Conservation (phyloP, 2,888 invertebrate species). For the Synanthedon andrenaeformis region DNA sequence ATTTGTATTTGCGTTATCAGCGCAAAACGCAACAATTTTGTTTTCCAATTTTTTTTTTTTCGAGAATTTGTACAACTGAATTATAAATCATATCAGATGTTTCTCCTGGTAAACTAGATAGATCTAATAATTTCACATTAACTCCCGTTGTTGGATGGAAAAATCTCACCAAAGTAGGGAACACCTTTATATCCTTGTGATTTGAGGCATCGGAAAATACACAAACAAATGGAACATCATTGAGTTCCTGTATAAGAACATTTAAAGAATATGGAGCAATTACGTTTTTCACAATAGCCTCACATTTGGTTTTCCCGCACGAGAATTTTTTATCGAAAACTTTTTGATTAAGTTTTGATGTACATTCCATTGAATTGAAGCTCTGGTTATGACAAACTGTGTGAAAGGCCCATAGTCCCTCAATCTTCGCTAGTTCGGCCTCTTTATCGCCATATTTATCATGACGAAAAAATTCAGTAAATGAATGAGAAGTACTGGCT, state of each 20-base stretch:
- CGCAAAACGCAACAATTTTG: constrained; percentile 18
- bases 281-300: constrained; percentile 20
- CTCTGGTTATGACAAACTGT: constrained; percentile 8
- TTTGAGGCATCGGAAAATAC: constrained; percentile 23
- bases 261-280: constrained; percentile 12
- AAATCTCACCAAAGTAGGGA: constrained; percentile 15
- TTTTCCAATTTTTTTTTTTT: constrained; percentile 17
- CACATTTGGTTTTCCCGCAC: constrained; percentile 18
- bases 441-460: too few relatives aligned
- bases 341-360: constrained; percentile 16
- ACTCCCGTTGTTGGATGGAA: constrained; percentile 16
- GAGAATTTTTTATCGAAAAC: constrained; percentile 20
- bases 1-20: constrained; percentile 15
- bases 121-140: constrained; percentile 17
- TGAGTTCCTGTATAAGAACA: constrained; percentile 17
- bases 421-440: constrained; percentile 11
- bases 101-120: constrained; percentile 15
- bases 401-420: constrained; percentile 8
- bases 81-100: constrained; percentile 15
- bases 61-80: constrained; percentile 19
- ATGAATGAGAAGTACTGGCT: constrained; percentile 9
- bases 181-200: constrained; percentile 22
- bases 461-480: too few relatives aligned
- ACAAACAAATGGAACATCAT: constrained; percentile 14
- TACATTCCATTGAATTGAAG: constrained; percentile 9